phyloP scores from a whole-genome alignment of 2,797 vertebrate species.

The Argya squamiceps region DNA sequence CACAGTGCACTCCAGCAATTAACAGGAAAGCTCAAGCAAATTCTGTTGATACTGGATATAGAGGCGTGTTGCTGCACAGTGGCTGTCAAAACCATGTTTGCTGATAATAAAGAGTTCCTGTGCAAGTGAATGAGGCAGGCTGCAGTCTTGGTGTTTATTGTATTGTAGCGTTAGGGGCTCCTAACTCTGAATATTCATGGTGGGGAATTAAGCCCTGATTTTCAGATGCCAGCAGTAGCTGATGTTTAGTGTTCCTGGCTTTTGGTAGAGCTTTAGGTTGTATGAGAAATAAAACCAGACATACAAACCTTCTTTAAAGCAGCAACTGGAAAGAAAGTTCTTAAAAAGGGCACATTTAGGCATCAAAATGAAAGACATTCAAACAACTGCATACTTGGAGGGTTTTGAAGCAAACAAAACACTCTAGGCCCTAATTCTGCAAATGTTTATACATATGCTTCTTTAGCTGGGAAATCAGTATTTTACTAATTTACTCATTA shows the following conservation, averaged over 20 bases:
- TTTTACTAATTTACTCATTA: not conserved
- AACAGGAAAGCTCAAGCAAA: not conserved
- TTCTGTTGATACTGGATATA: constrained; percentile 45
- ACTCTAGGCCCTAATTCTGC: not conserved
- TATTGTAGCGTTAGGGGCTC: constrained; percentile 12
- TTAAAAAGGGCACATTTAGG: not conserved
- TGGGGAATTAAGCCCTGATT: constrained; percentile 32
- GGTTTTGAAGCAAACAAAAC: not conserved
- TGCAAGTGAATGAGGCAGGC: constrained; percentile 4
- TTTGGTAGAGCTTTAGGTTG: not conserved
- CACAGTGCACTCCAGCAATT: not conserved
- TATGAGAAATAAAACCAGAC: not conserved
- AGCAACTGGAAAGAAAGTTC: not conserved
- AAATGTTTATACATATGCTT: not conserved
- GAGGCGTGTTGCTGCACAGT: not conserved
- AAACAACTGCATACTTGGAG: not conserved
- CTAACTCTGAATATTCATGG: constrained; percentile 18
- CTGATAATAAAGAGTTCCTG: not conserved
- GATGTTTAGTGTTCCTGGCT: not conserved
- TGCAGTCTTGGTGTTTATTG: not conserved
- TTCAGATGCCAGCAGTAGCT: not conserved
- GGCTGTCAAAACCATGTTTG: constrained; percentile 34
- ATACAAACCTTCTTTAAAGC: not conserved
- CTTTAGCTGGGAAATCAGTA: not conserved
- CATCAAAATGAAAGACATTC: not conserved